Evolutionary conservation across 2,113 vertebrate genomes (phyloP).

Genomic region (Arothron firmamentum): DNA sequence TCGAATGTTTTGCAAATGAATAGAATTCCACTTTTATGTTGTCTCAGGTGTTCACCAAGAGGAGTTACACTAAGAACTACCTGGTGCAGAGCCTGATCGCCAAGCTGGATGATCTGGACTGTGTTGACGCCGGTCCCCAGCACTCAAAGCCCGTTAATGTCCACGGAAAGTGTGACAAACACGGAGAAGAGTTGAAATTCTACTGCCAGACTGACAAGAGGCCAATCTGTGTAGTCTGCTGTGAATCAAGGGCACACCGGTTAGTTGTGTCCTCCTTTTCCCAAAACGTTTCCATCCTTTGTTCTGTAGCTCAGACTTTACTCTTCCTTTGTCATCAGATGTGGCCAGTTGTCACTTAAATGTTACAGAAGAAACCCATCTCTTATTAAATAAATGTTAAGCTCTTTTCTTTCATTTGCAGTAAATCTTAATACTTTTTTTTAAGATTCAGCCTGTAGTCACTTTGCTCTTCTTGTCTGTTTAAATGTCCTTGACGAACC

Average conservation of each 20-base stretch:
- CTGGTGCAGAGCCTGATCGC: constrained; percentile 76
- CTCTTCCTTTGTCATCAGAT: too few relatives aligned
- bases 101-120: constrained; percentile 72
- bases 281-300: too few relatives aligned
- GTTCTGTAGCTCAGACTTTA: too few relatives aligned
- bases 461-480: too few relatives aligned
- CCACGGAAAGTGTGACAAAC: constrained; percentile 70
- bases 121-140: constrained; percentile 50
- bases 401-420: too few relatives aligned
- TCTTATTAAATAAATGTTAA: too few relatives aligned
- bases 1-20: too few relatives aligned
- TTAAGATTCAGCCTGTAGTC: too few relatives aligned
- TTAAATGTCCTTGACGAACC: too few relatives aligned
- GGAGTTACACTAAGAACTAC: constrained; percentile 77
- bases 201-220: constrained; percentile 75
- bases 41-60: constrained; percentile 72
- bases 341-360: too few relatives aligned
- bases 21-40: neutral
- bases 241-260: constrained; percentile 76
- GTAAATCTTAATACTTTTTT: too few relatives aligned
- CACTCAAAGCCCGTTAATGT: constrained; percentile 58
- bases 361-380: too few relatives aligned
- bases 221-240: constrained; percentile 77
- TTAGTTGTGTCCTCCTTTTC: constrained; percentile 19
- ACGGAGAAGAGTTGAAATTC: constrained; percentile 76